A percentile compares a stretch with the other conserved stretches of the same genome.
These are phyloP conservation scores for Montipora capricornis DNA, from an alignment of 64 coral and sea anemone genomes.

Conservation along the genomic window DNA sequence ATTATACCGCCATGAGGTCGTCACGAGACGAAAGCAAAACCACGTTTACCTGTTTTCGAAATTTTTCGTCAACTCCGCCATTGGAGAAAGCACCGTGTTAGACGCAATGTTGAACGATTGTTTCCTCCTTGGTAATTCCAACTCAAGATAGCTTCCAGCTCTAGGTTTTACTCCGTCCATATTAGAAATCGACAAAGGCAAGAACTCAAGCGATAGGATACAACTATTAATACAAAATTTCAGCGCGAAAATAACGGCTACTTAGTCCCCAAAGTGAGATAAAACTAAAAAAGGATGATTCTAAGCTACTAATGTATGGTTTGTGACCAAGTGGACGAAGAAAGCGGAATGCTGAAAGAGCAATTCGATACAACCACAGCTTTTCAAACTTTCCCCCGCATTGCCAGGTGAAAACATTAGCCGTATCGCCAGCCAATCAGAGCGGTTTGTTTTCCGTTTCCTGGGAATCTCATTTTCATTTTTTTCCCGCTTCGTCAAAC, in stretches of 20 bases:
- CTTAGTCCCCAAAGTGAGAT: constrained; percentile 24
- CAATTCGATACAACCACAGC: constrained; percentile 54
- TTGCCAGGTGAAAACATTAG: constrained; percentile 73
- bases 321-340: constrained; percentile 24
- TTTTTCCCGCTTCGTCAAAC: constrained; percentile 51
- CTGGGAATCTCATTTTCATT: constrained; percentile 71
- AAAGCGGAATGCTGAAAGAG: constrained; percentile 11
- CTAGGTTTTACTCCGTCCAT: constrained; percentile 87
- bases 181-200: constrained; percentile 30
- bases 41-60: constrained; percentile 73
- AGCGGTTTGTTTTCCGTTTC: constrained; percentile 75
- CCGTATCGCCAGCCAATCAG: constrained; percentile 83
- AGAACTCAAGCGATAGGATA: background rate
- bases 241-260: constrained; percentile 23
- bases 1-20: background rate
- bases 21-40: background rate
- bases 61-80: constrained; percentile 88
- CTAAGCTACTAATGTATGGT: constrained; percentile 55
- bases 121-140: constrained; percentile 65
- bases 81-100: constrained; percentile 88
- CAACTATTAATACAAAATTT: background rate
- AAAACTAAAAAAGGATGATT: constrained; percentile 24
- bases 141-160: constrained; percentile 82
- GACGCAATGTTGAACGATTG: constrained; percentile 67
- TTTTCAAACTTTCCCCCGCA: constrained; percentile 77